Percentiles rank a stretch among this genome's conserved stretches.
Conservation (phyloP, 2,888 invertebrate genomes). For the Drosophila nr. fundita region DNA sequence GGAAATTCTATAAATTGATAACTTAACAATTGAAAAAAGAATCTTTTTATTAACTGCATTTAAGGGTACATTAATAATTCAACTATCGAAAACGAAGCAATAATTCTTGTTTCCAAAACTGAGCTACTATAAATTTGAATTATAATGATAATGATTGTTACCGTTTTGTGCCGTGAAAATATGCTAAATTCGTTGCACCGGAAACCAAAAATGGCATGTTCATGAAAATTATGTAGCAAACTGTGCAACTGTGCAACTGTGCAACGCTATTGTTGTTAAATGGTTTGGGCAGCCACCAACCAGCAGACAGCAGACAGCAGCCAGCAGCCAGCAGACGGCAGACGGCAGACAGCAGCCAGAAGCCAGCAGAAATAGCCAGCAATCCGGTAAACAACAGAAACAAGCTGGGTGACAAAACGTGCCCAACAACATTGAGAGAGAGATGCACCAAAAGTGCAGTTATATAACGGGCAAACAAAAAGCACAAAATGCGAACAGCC, state of each 20-base stretch:
- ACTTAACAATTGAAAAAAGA: slow-evolving; percentile 1
- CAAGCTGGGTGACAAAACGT: slow-evolving; percentile 70
- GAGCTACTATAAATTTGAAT: slow-evolving; percentile 25
- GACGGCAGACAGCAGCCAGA: background rate
- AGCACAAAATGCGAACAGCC: slow-evolving; percentile 52
- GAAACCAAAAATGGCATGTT: slow-evolving; percentile 66
- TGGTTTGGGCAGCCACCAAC: slow-evolving; percentile 31
- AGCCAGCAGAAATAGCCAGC: slow-evolving; percentile 24
- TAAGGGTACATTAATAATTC: background rate
- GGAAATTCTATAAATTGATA: background rate
- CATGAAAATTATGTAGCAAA: slow-evolving; percentile 64
- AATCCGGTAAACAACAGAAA: slow-evolving; percentile 26
- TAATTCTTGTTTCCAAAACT: background rate
- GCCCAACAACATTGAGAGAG: slow-evolving; percentile 55
- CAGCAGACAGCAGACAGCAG: background rate
- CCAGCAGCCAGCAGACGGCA: background rate
- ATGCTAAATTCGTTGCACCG: slow-evolving; percentile 63
- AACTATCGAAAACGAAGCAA: background rate
- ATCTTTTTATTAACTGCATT: background rate
- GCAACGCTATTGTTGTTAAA: slow-evolving; percentile 43
- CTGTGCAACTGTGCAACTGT: slow-evolving; percentile 27
- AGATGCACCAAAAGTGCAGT: slow-evolving; percentile 71
- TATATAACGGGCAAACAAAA: slow-evolving; percentile 66
- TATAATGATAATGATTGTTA: slow-evolving; percentile 67
- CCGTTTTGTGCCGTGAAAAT: slow-evolving; percentile 66